These are phyloP conservation scores for Pseudomugil tenellus DNA, from an alignment of 2,797 vertebrate genomes.

Conservation along the genomic window DNA sequence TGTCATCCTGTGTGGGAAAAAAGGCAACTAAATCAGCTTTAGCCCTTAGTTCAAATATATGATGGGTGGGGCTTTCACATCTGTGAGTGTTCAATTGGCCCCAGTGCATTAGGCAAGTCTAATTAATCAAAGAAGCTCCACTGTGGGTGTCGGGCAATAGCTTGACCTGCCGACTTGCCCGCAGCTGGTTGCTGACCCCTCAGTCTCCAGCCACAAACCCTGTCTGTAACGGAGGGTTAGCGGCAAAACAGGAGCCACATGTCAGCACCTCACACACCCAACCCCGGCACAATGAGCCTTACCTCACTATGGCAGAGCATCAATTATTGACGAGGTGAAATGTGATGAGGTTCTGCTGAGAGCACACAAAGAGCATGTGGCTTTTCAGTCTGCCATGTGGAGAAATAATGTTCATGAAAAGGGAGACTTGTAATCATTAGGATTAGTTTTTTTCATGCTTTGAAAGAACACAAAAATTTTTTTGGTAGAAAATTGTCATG, in stretches of 20 bases:
- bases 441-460: not conserved
- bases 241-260: constrained; percentile 70
- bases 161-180: constrained; percentile 46
- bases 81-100: constrained; percentile 67
- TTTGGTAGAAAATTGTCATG: not conserved
- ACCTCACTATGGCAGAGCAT: constrained; percentile 70
- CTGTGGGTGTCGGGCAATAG: constrained; percentile 5
- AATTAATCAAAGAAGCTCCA: constrained; percentile 60
- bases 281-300: constrained; percentile 60
- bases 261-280: constrained; percentile 50
- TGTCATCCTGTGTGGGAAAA: not conserved
- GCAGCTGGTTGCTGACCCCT: constrained; percentile 72
- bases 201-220: constrained; percentile 25
- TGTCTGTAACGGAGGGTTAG: constrained; percentile 47
- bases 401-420: constrained; percentile 8
- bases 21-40: not conserved
- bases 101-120: constrained; percentile 48
- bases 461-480: not conserved
- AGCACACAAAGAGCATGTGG: constrained; percentile 67
- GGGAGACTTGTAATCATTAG: constrained; percentile 3
- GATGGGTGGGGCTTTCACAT: constrained; percentile 55
- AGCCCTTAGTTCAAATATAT: not conserved
- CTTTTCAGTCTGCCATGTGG: constrained; percentile 29
- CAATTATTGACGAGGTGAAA: constrained; percentile 79
- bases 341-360: constrained; percentile 65